Evolutionary conservation across 2,797 vertebrate species (phyloP).

Genomic region (Emydoidea blandingii): DNA sequence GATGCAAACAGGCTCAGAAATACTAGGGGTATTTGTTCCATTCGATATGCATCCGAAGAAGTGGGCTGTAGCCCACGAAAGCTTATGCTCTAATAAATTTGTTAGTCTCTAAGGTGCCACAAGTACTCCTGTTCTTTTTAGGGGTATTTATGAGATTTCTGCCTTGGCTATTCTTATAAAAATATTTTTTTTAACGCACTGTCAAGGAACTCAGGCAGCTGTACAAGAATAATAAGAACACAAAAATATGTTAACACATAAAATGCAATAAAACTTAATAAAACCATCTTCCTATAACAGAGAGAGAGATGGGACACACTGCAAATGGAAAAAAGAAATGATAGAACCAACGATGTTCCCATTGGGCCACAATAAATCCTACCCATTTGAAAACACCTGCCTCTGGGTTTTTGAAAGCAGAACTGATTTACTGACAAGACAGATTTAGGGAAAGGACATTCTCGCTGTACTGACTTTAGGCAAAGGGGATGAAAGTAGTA

Average conservation of each 20-base stretch:
- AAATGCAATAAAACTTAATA: neutral
- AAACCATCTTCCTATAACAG: neutral
- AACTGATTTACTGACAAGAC: neutral
- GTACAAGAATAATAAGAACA: slow-evolving; percentile 21
- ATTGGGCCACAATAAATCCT: accelerated
- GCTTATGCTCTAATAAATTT: no score
- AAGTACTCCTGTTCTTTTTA: no score
- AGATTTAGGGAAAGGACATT: neutral
- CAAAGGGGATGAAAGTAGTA: neutral
- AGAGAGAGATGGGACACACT: neutral
- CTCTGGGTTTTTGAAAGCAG: neutral
- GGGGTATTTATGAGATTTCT: slow-evolving; percentile 16
- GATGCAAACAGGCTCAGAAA: slow-evolving; percentile 33
- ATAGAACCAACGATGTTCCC: neutral
- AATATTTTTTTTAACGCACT: slow-evolving; percentile 27
- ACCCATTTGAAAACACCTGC: accelerated
- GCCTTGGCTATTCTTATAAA: slow-evolving; percentile 44
- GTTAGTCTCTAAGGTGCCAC: no score
- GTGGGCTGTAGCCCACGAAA: no score
- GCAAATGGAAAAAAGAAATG: neutral
- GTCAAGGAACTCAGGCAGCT: neutral
- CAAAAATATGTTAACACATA: slow-evolving; percentile 35
- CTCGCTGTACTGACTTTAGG: neutral
- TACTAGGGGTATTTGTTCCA: neutral
- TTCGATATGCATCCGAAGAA: no score